Percentiles rank a stretch among this genome's conserved stretches.
Evolutionary conservation across 2,113 vertebrate species (phyloP).

Genomic region (Neolamprologus cancellatus): DNA sequence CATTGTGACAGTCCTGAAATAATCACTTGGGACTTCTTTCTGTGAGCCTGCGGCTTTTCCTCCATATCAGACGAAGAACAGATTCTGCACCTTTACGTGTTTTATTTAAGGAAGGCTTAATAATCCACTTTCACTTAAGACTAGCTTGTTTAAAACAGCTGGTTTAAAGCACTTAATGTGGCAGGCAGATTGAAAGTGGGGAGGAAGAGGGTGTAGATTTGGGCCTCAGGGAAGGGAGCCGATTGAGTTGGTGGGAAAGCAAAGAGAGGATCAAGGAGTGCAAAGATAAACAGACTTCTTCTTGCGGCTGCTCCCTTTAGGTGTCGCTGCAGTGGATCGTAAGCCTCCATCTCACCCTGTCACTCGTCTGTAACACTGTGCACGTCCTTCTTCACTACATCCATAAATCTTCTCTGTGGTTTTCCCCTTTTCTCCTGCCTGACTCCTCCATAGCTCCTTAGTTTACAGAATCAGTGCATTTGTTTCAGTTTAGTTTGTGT

Average conservation of each 20-base stretch:
- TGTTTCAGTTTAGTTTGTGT: neutral
- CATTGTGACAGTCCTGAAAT: neutral
- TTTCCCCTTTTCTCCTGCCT: neutral
- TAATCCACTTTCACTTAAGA: neutral
- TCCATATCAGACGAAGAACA: neutral
- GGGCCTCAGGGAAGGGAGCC: neutral
- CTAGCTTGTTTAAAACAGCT: neutral
- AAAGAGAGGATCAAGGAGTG: neutral
- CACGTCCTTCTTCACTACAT: neutral
- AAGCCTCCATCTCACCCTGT: neutral
- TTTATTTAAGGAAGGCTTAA: neutral
- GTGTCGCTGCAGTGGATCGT: neutral
- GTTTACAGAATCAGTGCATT: neutral
- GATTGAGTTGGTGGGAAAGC: neutral
- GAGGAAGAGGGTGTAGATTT: neutral
- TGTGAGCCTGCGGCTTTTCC: neutral
- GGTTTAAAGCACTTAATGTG: neutral
- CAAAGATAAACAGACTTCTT: neutral
- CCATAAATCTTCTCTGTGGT: neutral
- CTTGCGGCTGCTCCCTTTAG: neutral
- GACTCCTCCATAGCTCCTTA: neutral
- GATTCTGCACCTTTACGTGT: neutral
- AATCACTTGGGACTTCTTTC: neutral
- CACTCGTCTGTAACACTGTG: neutral
- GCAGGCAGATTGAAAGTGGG: neutral